These are phyloP conservation scores for Lasioglossum oenotherae DNA, from an alignment of 2,888 invertebrate species.

Conservation along the genomic window DNA sequence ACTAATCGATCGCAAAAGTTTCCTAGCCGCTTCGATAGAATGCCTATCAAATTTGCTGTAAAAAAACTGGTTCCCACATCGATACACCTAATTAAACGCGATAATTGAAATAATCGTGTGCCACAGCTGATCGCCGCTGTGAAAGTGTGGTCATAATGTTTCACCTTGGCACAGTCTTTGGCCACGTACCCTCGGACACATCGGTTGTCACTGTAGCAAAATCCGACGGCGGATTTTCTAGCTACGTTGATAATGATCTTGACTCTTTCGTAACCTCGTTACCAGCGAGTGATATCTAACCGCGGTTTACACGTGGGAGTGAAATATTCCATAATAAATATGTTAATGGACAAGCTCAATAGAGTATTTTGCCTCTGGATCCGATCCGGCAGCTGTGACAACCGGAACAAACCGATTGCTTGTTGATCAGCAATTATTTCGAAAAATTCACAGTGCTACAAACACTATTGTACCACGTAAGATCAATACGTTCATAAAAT, in stretches of 20 bases:
- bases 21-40: neutral
- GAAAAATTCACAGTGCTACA: neutral
- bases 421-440: no score
- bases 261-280: slow-evolving; percentile 14
- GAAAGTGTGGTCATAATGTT: slow-evolving; percentile 37
- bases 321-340: slow-evolving; percentile 6
- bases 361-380: neutral
- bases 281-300: slow-evolving; percentile 16
- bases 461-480: neutral
- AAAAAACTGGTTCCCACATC: neutral
- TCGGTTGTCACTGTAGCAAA: slow-evolving; percentile 24
- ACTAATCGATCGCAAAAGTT: neutral
- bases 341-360: neutral
- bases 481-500: neutral
- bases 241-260: slow-evolving; percentile 40
- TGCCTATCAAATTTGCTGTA: neutral
- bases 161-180: slow-evolving; percentile 55
- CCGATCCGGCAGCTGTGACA: neutral
- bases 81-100: neutral
- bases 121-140: slow-evolving; percentile 22
- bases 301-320: neutral
- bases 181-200: slow-evolving; percentile 20
- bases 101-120: slow-evolving; percentile 1
- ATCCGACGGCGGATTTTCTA: slow-evolving; percentile 26
- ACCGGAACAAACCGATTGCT: neutral